Evolutionary conservation across 2,888 invertebrate genomes (phyloP).

Genomic region (Lasioglossum pauxillum): DNA sequence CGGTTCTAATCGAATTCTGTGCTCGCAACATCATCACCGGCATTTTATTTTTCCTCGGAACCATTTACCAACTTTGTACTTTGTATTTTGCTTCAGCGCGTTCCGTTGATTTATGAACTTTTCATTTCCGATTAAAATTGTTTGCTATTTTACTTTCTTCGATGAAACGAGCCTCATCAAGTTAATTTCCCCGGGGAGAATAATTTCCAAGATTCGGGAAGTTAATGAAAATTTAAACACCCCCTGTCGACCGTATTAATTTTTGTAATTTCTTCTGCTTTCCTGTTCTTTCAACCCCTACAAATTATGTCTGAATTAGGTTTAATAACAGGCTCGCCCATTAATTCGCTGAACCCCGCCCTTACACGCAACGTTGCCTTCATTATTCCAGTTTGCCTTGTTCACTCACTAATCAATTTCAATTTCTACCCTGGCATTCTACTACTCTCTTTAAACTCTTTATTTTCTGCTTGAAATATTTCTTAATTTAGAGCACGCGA

Average conservation of each 20-base stretch:
- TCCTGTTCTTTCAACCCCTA: not conserved
- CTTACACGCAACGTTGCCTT: not conserved
- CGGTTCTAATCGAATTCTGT: too few species aligned
- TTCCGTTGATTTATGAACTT: not conserved
- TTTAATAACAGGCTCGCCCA: conserved; percentile 5
- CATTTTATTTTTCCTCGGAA: not conserved
- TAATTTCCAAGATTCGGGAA: not conserved
- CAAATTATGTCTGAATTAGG: not conserved
- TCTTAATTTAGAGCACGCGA: not conserved
- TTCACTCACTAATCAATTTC: not conserved
- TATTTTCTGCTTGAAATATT: not conserved
- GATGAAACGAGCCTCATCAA: not conserved
- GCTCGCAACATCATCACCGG: too few species aligned
- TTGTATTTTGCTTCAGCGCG: too few species aligned
- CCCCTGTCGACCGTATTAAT: not conserved
- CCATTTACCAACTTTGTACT: not conserved
- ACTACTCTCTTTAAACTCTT: not conserved
- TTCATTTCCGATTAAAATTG: not conserved
- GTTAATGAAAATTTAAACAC: not conserved
- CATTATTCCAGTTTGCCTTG: not conserved
- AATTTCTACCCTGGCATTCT: not conserved
- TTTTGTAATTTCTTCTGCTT: not conserved
- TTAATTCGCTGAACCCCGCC: not conserved
- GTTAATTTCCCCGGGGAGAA: not conserved
- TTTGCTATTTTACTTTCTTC: not conserved